Conservation (phyloP, 2,888 invertebrate genomes). For the Dexiosoma caninum region DNA sequence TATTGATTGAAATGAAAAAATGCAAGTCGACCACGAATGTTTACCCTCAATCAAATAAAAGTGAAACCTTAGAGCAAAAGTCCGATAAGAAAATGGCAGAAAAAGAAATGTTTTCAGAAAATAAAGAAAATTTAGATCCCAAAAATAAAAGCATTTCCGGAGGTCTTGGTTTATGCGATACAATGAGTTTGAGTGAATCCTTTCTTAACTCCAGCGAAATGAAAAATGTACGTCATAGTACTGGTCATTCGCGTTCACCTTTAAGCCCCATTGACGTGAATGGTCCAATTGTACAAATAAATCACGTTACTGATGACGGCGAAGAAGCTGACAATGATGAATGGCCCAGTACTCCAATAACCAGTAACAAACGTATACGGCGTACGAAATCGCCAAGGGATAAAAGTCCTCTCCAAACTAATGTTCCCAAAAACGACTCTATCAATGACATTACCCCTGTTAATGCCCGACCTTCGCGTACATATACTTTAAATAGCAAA, state of each 20-base stretch:
- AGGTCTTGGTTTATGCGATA: conserved; percentile 67
- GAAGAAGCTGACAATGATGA: conserved; percentile 74
- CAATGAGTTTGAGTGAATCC: conserved; percentile 75
- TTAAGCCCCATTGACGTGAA: conserved; percentile 69
- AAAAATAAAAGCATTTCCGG: conserved; percentile 48
- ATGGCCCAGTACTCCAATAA: conserved; percentile 71
- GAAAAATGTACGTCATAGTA: conserved; percentile 66
- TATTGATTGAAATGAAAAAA: conserved; percentile 57
- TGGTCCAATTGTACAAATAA: conserved; percentile 26
- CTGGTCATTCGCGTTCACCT: conserved; percentile 68
- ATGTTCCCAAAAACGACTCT: neutral
- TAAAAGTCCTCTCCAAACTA: conserved; percentile 19
- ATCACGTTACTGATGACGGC: conserved; percentile 57
- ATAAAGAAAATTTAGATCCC: conserved; percentile 73
- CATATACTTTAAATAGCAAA: conserved; percentile 22
- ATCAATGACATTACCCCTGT: conserved; percentile 66
- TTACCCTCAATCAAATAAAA: too few species aligned
- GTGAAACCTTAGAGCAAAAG: too few species aligned
- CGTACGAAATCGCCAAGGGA: conserved; percentile 69
- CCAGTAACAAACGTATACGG: conserved; percentile 67
- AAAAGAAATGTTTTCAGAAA: conserved; percentile 60
- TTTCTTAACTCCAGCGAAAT: conserved; percentile 72
- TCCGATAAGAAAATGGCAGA: neutral
- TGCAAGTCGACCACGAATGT: neutral
- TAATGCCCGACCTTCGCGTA: conserved; percentile 60